phyloP scores from a whole-genome alignment of 2,888 invertebrate species.

The Litoditis marina region DNA sequence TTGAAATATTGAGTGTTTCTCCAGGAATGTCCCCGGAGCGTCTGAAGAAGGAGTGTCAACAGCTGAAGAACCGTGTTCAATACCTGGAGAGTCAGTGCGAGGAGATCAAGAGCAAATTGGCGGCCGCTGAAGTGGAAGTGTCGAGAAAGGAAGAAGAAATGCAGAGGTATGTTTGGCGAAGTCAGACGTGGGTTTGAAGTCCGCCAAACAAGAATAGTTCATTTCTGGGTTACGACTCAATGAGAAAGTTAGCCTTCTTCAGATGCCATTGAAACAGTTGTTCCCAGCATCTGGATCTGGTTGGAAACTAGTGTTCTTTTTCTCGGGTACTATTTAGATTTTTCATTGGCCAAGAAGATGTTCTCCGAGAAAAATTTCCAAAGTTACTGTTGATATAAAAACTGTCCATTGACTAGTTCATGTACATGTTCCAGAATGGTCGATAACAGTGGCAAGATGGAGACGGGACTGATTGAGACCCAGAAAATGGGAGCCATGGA shows the following conservation, averaged over 20 bases:
- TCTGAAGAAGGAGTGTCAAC: slow-evolving; percentile 36
- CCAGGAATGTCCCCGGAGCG: slow-evolving; percentile 39
- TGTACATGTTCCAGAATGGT: slow-evolving; percentile 9
- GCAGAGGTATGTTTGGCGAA: slow-evolving; percentile 10
- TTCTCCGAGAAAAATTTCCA: no score
- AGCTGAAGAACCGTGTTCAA: slow-evolving; percentile 36
- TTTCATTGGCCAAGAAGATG: no score
- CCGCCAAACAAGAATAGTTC: no score
- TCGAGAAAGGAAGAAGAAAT: slow-evolving; percentile 25
- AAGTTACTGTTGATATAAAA: not conserved
- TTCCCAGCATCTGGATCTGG: no score
- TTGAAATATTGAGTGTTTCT: no score
- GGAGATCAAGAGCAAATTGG: slow-evolving; percentile 29
- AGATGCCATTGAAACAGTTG: no score
- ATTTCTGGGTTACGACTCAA: no score
- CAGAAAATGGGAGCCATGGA: slow-evolving; percentile 30
- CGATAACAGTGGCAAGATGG: slow-evolving; percentile 25
- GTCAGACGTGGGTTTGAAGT: no score
- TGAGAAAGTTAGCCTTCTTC: no score
- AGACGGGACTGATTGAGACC: slow-evolving; percentile 33
- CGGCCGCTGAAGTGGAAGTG: slow-evolving; percentile 23
- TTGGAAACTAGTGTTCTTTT: no score
- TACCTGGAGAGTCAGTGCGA: slow-evolving; percentile 40
- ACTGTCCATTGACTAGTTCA: not conserved
- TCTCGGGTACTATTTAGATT: no score